These are phyloP conservation scores for Pachyseris speciosa DNA, from an alignment of 64 coral and sea anemone genomes.

Conservation along the genomic window DNA sequence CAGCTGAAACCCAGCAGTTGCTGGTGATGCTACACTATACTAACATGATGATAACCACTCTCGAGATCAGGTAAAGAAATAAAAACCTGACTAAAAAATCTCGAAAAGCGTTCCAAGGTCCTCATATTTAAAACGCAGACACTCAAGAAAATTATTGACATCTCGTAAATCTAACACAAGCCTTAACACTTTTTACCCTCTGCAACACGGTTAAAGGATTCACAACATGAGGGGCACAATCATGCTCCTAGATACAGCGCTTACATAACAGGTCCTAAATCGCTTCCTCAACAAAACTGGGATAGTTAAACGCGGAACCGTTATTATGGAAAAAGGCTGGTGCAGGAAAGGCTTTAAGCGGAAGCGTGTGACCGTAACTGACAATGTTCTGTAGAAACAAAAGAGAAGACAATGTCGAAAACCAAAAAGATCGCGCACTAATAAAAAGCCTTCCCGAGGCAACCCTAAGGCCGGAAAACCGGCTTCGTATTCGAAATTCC, in stretches of 20 bases:
- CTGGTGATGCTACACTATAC: conserved; percentile 17
- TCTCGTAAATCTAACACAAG: conserved; percentile 66
- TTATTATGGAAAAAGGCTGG: conserved; percentile 68
- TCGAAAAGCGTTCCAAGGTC: conserved; percentile 43
- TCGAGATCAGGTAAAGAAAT: conserved; percentile 40
- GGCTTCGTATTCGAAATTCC: neutral
- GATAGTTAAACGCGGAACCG: conserved; percentile 37
- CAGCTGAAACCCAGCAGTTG: neutral
- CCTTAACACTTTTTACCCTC: conserved; percentile 61
- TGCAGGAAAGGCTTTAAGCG: neutral
- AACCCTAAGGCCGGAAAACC: neutral
- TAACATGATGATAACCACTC: conserved; percentile 34
- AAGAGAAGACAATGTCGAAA: neutral
- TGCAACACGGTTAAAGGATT: conserved; percentile 76
- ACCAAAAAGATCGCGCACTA: neutral
- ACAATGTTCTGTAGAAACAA: conserved; percentile 52
- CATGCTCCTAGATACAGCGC: conserved; percentile 50
- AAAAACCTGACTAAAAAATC: conserved; percentile 34
- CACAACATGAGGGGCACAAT: conserved; percentile 19
- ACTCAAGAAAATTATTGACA: conserved; percentile 12
- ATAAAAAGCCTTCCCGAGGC: neutral
- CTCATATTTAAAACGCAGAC: conserved; percentile 60
- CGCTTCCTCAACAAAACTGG: conserved; percentile 26
- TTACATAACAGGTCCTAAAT: conserved; percentile 50
- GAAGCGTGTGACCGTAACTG: conserved; percentile 52